Conservation (phyloP, 2,888 invertebrate species). For the Hirtodrosophila duncani region DNA sequence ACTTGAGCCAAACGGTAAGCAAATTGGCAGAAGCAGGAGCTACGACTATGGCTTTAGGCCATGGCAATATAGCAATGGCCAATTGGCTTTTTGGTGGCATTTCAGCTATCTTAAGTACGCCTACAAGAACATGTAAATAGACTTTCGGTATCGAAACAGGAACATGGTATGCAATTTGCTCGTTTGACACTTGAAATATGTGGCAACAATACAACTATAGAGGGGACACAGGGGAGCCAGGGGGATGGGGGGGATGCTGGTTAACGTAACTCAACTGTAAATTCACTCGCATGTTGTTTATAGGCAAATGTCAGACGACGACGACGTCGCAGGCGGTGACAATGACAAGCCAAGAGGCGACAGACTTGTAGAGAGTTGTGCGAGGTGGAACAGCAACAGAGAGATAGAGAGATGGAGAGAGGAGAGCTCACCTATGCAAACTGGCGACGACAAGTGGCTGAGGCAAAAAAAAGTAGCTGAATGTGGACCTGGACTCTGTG, state of each 20-base stretch:
- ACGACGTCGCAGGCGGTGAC: constrained; percentile 55
- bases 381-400: neutral
- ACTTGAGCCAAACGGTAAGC: constrained; percentile 50
- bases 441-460: constrained; percentile 66
- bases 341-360: constrained; percentile 48
- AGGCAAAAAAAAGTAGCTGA: constrained; percentile 45
- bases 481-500: too few species aligned
- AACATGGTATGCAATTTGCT: constrained; percentile 77
- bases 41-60: constrained; percentile 8
- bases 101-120: constrained; percentile 76
- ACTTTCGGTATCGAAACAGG: constrained; percentile 70
- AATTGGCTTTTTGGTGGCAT: constrained; percentile 60
- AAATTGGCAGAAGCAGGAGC: constrained; percentile 46
- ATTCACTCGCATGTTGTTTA: constrained; percentile 46
- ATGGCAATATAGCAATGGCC: constrained; percentile 28
- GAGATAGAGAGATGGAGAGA: constrained; percentile 8
- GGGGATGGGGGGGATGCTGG: constrained; percentile 23
- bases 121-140: constrained; percentile 77
- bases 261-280: constrained; percentile 40
- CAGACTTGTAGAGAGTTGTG: neutral
- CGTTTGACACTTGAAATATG: constrained; percentile 77
- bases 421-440: constrained; percentile 33
- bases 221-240: neutral
- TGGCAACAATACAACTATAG: constrained; percentile 64
- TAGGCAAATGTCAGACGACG: constrained; percentile 59